Evolutionary conservation across 2,113 vertebrate genomes (phyloP).

Genomic region (Plectropomus leopardus): DNA sequence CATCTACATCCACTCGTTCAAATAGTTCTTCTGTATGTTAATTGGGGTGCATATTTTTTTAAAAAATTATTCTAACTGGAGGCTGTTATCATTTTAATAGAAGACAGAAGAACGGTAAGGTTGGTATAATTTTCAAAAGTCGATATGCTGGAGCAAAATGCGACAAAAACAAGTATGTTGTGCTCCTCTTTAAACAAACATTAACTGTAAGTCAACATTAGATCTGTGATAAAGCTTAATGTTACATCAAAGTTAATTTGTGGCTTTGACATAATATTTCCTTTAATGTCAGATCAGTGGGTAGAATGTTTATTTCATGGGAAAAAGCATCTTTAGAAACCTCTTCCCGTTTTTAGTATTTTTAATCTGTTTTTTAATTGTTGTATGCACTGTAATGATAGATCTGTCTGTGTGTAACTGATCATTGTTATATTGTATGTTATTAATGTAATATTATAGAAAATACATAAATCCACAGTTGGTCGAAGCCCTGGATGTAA

Average conservation of each 20-base stretch:
- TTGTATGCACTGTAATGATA: too few species aligned
- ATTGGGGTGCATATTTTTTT: too few species aligned
- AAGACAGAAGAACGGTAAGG: not conserved
- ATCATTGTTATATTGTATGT: too few species aligned
- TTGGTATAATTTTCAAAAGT: not conserved
- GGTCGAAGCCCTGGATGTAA: not conserved
- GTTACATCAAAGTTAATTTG: not conserved
- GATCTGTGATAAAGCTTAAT: too few species aligned
- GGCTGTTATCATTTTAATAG: not conserved
- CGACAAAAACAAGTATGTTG: not conserved
- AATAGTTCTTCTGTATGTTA: too few species aligned
- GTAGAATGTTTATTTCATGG: not conserved
- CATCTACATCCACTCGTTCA: not conserved
- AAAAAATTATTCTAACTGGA: not conserved
- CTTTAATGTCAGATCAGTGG: not conserved
- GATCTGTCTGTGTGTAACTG: too few species aligned
- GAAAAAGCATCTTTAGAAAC: not conserved
- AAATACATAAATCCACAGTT: not conserved
- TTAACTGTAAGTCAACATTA: not conserved
- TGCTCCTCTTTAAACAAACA: not conserved
- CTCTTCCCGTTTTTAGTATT: too few species aligned
- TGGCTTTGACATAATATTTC: not conserved
- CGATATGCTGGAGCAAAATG: not conserved
- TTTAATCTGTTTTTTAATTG: too few species aligned
- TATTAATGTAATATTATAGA: too few species aligned